Percentiles rank a stretch among this genome's conserved stretches.
phyloP scores from a whole-genome alignment of 92 coral and sea anemone species.

The Muricea muricata region DNA sequence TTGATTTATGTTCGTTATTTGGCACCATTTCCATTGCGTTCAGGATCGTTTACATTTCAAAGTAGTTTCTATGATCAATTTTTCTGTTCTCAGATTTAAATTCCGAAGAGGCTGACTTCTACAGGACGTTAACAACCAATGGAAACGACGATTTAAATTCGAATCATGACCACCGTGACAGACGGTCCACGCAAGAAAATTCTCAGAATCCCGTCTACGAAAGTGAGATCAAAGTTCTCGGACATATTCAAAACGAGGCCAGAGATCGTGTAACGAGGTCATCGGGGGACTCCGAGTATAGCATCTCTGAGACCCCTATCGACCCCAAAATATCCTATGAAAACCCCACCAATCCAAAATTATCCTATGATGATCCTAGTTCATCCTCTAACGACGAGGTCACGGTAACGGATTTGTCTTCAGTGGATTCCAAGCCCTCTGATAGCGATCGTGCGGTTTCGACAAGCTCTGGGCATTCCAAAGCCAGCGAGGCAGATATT shows the following conservation, averaged over 20 bases:
- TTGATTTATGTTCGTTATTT: no score
- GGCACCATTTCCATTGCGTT: no score
- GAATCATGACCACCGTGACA: background rate
- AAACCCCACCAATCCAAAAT: background rate
- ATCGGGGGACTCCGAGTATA: constrained; percentile 24
- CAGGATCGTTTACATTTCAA: no score
- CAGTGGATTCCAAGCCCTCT: background rate
- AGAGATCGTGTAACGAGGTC: constrained; percentile 20
- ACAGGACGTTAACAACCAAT: constrained; percentile 20
- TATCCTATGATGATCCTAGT: background rate
- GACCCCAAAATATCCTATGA: background rate
- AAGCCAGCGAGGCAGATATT: constrained; percentile 2
- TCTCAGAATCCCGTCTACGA: background rate
- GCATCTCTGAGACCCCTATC: constrained; percentile 26
- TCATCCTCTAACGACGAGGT: background rate
- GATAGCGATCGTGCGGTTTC: background rate
- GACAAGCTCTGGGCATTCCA: background rate
- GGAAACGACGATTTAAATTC: background rate
- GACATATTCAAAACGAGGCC: constrained; percentile 2
- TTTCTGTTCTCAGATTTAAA: background rate
- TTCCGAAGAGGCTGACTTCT: constrained; percentile 24
- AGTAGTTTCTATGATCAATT: no score
- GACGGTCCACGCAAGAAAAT: background rate
- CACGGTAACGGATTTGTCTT: background rate
- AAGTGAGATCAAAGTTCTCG: constrained; percentile 37